These are phyloP conservation scores for Gymnodraco acuticeps DNA, from an alignment of 2,797 vertebrate genomes.

Conservation along the genomic window DNA sequence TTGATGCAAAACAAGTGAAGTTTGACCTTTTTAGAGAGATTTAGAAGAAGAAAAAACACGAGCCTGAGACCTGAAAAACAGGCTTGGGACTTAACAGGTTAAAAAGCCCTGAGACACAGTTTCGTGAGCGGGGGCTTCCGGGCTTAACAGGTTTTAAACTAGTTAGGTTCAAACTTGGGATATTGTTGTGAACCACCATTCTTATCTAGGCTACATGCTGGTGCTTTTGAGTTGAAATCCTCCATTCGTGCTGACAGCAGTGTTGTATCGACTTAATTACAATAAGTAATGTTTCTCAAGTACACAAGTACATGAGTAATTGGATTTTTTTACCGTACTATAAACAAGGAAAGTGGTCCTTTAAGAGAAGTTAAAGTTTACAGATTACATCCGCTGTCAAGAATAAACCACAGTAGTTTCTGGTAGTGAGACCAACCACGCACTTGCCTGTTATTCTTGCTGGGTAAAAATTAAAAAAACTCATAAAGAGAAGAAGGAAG, in stretches of 20 bases:
- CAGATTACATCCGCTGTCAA: not conserved
- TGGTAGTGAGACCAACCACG: not conserved
- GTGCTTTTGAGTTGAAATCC: not conserved
- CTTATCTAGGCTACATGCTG: not conserved
- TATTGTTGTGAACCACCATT: too few relatives aligned
- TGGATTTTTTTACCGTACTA: not conserved
- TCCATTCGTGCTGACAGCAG: not conserved
- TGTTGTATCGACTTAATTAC: not conserved
- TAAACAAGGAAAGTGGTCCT: not conserved
- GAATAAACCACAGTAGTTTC: slow-evolving; percentile 1
- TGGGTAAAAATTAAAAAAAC: not conserved
- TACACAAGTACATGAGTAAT: not conserved
- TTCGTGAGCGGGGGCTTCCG: too few relatives aligned
- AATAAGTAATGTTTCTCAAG: not conserved
- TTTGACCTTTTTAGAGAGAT: too few relatives aligned
- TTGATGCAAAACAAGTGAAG: too few relatives aligned
- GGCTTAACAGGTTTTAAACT: too few relatives aligned
- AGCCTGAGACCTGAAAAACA: too few relatives aligned
- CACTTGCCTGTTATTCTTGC: not conserved
- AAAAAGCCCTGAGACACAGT: too few relatives aligned
- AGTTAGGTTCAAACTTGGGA: too few relatives aligned
- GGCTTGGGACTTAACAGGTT: too few relatives aligned
- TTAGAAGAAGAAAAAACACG: too few relatives aligned
- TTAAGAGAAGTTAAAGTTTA: not conserved
- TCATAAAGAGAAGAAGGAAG: not conserved